Conservation (phyloP, 2,797 vertebrate genomes). For the Acanthopagrus latus region DNA sequence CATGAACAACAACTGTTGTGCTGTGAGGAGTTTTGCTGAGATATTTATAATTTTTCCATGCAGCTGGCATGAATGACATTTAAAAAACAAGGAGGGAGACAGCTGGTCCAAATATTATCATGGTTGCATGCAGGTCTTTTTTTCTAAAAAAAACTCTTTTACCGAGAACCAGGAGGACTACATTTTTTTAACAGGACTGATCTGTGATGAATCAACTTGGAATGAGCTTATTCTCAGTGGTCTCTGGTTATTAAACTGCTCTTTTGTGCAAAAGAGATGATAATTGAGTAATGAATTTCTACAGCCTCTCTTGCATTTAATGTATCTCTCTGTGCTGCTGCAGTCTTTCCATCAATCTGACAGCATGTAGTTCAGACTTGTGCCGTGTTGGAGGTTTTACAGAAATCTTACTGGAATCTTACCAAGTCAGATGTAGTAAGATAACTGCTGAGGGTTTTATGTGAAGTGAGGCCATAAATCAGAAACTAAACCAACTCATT, state of each 20-base stretch:
- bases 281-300: neutral
- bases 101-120: neutral
- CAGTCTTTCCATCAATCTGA: neutral
- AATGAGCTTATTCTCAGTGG: neutral
- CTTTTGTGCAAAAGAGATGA: neutral
- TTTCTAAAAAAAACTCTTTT: neutral
- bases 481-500: neutral
- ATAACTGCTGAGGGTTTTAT: neutral
- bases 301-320: neutral
- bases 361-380: neutral
- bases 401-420: neutral
- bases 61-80: neutral
- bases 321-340: neutral
- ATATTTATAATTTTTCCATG: neutral
- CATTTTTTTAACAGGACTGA: neutral
- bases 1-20: no score
- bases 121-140: neutral
- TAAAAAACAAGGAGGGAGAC: neutral
- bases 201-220: neutral
- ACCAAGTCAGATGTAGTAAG: neutral
- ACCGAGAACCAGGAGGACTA: neutral
- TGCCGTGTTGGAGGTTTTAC: neutral
- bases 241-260: neutral
- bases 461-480: neutral
- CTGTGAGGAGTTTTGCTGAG: neutral